phyloP scores from a whole-genome alignment of 2,888 invertebrate species.

The Lamellibrachia columna region DNA sequence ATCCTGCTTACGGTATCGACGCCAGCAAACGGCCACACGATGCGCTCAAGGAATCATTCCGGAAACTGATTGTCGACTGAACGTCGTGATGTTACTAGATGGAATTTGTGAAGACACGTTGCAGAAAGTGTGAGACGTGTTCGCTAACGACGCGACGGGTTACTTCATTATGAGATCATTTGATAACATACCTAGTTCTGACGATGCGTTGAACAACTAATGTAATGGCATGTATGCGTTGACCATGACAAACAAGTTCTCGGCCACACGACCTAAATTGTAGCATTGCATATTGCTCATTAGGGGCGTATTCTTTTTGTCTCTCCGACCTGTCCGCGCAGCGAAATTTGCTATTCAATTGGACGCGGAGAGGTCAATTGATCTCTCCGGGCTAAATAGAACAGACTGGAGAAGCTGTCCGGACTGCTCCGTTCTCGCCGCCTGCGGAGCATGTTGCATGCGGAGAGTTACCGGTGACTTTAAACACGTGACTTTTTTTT shows the following conservation, averaged over 20 bases:
- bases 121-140: neutral
- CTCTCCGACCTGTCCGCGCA: too few relatives aligned
- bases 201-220: neutral
- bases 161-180: neutral
- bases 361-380: too few relatives aligned
- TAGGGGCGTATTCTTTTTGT: too few relatives aligned
- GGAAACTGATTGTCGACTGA: conserved; percentile 40
- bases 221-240: neutral
- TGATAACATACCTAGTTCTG: neutral
- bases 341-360: too few relatives aligned
- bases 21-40: conserved; percentile 26
- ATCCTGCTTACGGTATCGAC: conserved; percentile 34
- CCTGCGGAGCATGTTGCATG: too few relatives aligned
- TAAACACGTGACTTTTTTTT: too few relatives aligned
- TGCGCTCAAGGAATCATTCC: conserved; percentile 34
- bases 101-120: neutral
- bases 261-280: neutral
- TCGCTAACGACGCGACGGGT: neutral
- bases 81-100: neutral
- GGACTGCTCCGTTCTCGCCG: too few relatives aligned
- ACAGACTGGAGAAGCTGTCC: too few relatives aligned
- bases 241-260: neutral
- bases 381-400: too few relatives aligned
- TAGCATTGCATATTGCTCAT: neutral
- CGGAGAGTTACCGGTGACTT: too few relatives aligned